Conservation (phyloP, 1,140 invertebrate genomes). For the Papilio xuthus region DNA sequence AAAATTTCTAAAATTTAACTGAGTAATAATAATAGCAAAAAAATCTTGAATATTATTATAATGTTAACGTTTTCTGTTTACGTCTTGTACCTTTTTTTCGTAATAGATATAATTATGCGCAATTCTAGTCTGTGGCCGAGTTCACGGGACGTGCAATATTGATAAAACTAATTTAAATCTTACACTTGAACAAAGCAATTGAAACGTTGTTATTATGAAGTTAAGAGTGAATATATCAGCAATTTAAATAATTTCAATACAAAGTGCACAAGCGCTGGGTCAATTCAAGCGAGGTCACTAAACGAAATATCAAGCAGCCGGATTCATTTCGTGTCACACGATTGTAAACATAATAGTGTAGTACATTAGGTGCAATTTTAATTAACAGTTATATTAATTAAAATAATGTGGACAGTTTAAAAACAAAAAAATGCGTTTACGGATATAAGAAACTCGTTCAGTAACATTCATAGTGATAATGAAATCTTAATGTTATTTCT, state of each 20-base stretch:
- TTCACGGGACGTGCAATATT: conserved; percentile 25
- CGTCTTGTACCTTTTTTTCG: conserved; percentile 44
- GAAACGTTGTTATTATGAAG: conserved; percentile 45
- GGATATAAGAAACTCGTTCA: conserved; percentile 34
- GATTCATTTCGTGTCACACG: conserved; percentile 51
- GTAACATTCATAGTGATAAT: conserved; percentile 37
- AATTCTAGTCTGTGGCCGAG: conserved; percentile 10
- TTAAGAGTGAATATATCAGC: conserved; percentile 44
- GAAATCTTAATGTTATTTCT: conserved; percentile 30
- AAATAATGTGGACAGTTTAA: conserved; percentile 32
- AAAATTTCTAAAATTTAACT: not conserved
- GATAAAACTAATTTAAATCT: not conserved
- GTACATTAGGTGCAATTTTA: conserved; percentile 3
- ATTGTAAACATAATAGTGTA: not conserved
- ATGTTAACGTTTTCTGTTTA: not conserved
- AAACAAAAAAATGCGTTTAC: conserved; percentile 16
- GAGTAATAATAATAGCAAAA: too few species aligned
- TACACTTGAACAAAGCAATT: conserved; percentile 43
- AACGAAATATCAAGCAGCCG: conserved; percentile 71
- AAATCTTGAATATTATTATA: not conserved
- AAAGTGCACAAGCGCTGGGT: conserved; percentile 62
- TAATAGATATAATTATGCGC: conserved; percentile 60
- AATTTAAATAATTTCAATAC: conserved; percentile 46
- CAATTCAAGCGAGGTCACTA: conserved; percentile 66
- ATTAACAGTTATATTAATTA: not conserved